phyloP scores from a whole-genome alignment of 1,140 invertebrate species.

The Nixonia krombeini region DNA sequence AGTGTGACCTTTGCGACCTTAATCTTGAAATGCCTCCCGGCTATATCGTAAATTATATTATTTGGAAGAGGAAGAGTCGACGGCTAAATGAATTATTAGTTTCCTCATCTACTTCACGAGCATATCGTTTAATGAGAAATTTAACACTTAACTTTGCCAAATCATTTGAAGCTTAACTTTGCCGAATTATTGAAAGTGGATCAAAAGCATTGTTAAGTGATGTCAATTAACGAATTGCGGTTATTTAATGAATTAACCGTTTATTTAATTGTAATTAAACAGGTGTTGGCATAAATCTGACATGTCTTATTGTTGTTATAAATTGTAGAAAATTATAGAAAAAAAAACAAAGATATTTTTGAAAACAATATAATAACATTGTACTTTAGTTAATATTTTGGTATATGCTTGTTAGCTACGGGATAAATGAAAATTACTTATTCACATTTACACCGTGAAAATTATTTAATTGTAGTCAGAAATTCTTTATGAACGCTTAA shows the following conservation, averaged over 20 bases:
- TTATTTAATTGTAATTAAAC: too few species aligned
- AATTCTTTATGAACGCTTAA: background rate
- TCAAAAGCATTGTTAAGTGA: too few species aligned
- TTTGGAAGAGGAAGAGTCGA: constrained; percentile 36
- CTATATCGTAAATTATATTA: constrained; percentile 46
- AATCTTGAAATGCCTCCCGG: constrained; percentile 40
- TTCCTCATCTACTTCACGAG: constrained; percentile 23
- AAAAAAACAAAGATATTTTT: too few species aligned
- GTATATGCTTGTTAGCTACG: too few species aligned
- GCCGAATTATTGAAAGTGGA: background rate
- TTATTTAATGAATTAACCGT: too few species aligned
- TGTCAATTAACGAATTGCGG: too few species aligned
- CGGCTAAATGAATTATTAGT: constrained; percentile 48
- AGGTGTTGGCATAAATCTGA: too few species aligned
- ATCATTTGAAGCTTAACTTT: background rate
- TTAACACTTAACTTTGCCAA: constrained; percentile 25
- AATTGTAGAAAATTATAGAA: too few species aligned
- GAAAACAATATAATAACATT: too few species aligned
- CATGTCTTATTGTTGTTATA: too few species aligned
- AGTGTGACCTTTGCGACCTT: constrained; percentile 30
- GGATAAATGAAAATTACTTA: background rate
- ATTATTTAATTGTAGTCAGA: background rate
- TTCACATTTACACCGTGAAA: background rate
- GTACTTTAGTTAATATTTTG: too few species aligned
- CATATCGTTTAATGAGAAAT: constrained; percentile 20